Base-by-base conservation (phyloP, 2,888 invertebrate species). In the Geophilus truncorum region DNA sequence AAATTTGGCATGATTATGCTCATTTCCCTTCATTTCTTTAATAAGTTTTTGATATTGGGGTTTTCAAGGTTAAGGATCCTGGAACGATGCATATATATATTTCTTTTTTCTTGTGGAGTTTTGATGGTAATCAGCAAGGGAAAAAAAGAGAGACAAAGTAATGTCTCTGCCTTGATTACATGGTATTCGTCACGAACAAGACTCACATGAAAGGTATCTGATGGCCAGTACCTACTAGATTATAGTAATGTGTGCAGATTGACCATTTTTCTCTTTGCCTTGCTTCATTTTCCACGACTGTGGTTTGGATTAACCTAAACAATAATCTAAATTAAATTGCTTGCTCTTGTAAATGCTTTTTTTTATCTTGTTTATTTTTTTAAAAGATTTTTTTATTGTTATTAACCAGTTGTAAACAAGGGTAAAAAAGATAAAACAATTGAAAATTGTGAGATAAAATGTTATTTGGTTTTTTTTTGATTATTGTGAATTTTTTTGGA, bases 151-250 rank as follows among this genome's bases (percentile, higher is more conserved):
- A 62, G 57, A 62, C 57, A 62, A 62, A 62, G 57, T 62, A 62
- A 62, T 62, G 57, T 62, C 57, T 62, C 18, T 62, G 57, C 57
- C 57, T 62, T 62, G 57, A 62, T 62, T 62, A 62, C 57, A 62
- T 62, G 57, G 57, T 62, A 62, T 62, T 62, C 57, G 57, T 62
- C 57, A 62, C 57, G 57, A 62, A 62, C 57, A 62, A 6, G 21
- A 23, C 57, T 62, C 57, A 62, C 57, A 62, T 62, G 57, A 62
- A 62, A 62, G 21, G 23, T 62, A 62, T 62, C 57, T 62, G 57
- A 62, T 62, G 57, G 23, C 57, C 57, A 23, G 57, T 62, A 62
- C 57, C 23, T 62, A 21, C 21, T 23, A 62, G 57, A 62, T 62
- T 62, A 62, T 23, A 62, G 57, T 62, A 62, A 62, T 62, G 21